These are phyloP conservation scores for Lepilemur ruficaudatus DNA, from an alignment of 2,797 vertebrate species.

Conservation along the genomic window DNA sequence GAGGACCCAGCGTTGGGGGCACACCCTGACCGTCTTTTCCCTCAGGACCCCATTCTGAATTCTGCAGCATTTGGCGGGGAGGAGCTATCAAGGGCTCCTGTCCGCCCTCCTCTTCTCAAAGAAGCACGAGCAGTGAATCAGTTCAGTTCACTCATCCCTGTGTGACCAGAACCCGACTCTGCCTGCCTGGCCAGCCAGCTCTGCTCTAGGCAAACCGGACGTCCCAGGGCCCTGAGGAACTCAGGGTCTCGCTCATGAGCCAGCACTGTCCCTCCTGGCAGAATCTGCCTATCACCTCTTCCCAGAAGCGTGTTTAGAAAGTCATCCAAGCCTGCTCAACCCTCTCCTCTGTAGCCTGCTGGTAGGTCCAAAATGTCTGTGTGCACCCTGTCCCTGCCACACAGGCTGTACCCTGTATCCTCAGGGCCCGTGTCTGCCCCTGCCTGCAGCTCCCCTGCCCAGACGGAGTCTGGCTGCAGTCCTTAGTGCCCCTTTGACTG, in stretches of 20 bases:
- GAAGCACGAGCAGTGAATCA: accelerated
- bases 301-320: background rate
- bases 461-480: background rate
- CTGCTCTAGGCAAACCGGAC: background rate
- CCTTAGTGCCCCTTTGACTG: too few species aligned
- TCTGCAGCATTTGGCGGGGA: background rate
- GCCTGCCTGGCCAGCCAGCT: background rate
- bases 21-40: background rate
- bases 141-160: background rate
- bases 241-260: background rate
- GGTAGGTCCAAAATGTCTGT: background rate
- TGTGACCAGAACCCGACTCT: background rate
- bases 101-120: background rate
- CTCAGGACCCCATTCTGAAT: background rate
- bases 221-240: background rate
- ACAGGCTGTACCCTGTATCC: background rate
- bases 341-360: background rate
- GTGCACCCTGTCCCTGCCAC: background rate
- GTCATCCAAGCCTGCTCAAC: background rate
- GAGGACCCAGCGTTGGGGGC: accelerated
- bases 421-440: background rate
- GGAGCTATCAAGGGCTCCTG: background rate
- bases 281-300: background rate
- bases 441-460: background rate
- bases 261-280: background rate